Evolutionary conservation across 2,113 vertebrate species (phyloP), one percentile per base, ranked within the genome.

Genomic region (Pygoscelis antarcticus): DNA sequence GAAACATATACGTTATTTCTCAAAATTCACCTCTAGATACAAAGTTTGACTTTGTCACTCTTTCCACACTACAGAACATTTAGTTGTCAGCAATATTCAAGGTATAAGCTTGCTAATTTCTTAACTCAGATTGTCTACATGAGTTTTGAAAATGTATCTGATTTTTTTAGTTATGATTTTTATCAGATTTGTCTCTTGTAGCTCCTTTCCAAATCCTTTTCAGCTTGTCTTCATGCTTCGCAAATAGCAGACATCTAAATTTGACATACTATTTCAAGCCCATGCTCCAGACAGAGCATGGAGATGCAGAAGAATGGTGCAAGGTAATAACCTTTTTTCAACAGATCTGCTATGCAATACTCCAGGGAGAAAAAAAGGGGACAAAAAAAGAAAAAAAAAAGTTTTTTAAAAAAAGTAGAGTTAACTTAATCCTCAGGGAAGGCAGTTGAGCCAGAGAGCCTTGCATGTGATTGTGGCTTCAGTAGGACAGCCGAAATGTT

Each of bases 91-190:
- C 44, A 38, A 58, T 79, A 87, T 13, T 75, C 38, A 51, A n/a
- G 10, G 23, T 12, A 34, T 27, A 49, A 47, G 1, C 7, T 79
- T 38, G 30, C 11, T 58, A 30, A 15, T 65, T 49, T 65, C 30
- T 55, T 26, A 36, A 22, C 10, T 87, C 0, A 0, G 25, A 19
- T 40, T 79, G 9, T 30, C 61, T 72, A 38, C 1, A 2, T 4
- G 4, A 83, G 4, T 36, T 78, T 70, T 25, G 15, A 70, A 87
- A 78, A 75, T 13, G 0, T n/a, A 57, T 44, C 4, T 10, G 3
- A 1, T 68, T 26, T 80, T 42, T 57, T 47, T 4, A 29, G 22
- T 12, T 72, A 16, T 30, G 7, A 8, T 71, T 58, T 78, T 49
- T 26, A 29, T 58, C 8, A n/a, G 21, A 7, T 79, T 82, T 79